Conservation (phyloP, 2,888 invertebrate genomes). For the Pelosia muscerda region DNA sequence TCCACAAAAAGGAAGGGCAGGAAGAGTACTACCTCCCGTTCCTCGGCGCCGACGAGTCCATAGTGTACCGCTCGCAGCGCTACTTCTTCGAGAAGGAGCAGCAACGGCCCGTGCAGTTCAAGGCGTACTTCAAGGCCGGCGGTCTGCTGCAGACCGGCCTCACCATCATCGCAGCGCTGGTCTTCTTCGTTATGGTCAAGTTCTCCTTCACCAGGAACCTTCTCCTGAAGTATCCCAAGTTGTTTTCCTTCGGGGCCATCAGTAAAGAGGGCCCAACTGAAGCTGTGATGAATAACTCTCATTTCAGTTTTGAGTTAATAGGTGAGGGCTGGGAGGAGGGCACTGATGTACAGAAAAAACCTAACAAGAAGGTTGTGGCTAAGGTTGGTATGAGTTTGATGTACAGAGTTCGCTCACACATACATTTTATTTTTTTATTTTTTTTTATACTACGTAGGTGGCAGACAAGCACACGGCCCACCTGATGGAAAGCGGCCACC, state of each 20-base stretch:
- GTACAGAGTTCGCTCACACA: no score
- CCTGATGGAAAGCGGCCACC: no score
- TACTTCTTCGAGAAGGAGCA: constrained; percentile 89
- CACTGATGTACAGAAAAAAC: constrained; percentile 84
- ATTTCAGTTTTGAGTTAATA: constrained; percentile 90
- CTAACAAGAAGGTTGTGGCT: constrained; percentile 89
- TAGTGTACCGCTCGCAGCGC: constrained; percentile 94
- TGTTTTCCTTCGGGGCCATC: constrained; percentile 91
- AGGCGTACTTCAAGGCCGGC: constrained; percentile 89
- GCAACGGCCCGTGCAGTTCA: constrained; percentile 92
- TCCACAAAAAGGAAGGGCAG: constrained; percentile 80
- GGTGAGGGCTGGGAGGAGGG: constrained; percentile 92
- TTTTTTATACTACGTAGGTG: no score
- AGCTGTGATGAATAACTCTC: constrained; percentile 86
- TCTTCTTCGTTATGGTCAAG: constrained; percentile 68
- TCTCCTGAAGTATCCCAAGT: constrained; percentile 61
- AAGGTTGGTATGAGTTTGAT: constrained; percentile 78
- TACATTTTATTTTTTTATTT: no score
- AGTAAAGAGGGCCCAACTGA: constrained; percentile 89
- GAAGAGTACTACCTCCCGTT: constrained; percentile 91
- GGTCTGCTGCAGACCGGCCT: constrained; percentile 72
- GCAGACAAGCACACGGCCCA: no score
- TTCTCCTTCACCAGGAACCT: constrained; percentile 55
- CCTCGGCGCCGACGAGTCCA: constrained; percentile 93
- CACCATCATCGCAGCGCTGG: constrained; percentile 83